Evolutionary conservation across 23 tunicate genomes (phyloP).

Genomic region (Aplidium turbinatum): DNA sequence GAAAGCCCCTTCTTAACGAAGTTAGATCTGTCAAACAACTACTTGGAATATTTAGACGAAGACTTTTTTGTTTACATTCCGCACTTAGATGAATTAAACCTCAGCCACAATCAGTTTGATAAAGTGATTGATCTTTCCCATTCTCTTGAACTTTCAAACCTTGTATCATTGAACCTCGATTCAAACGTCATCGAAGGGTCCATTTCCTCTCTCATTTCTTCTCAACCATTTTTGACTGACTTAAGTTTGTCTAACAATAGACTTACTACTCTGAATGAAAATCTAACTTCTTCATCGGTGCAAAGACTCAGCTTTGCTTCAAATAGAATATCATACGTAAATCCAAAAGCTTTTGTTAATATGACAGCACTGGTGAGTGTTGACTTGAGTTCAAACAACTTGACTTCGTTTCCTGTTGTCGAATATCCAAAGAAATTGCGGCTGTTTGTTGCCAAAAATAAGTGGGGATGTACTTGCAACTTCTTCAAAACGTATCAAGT

Average conservation of each 20-base stretch:
- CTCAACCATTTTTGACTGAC: not conserved
- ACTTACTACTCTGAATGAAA: not conserved
- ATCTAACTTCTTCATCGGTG: not conserved
- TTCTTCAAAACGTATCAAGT: too few species aligned
- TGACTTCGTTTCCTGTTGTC: not conserved
- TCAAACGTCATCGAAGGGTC: not conserved
- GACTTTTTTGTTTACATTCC: not conserved
- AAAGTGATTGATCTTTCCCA: not conserved
- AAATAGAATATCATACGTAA: not conserved
- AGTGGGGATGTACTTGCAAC: too few species aligned
- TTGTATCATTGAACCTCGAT: not conserved
- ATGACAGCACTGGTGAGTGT: not conserved
- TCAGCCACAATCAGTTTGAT: not conserved
- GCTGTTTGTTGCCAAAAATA: too few species aligned
- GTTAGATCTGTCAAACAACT: not conserved
- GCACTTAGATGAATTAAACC: not conserved
- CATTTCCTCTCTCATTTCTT: not conserved
- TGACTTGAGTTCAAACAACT: not conserved
- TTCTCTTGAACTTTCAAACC: not conserved
- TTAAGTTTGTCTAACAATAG: not conserved
- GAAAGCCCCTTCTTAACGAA: not conserved
- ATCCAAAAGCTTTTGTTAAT: not conserved
- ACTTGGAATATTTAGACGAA: not conserved
- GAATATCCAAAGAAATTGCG: too few species aligned
- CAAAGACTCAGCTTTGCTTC: not conserved